Percentiles rank a stretch among this genome's conserved stretches.
Evolutionary conservation across 2,113 vertebrate genomes (phyloP).

Genomic region (Forbesichthys agassizii): DNA sequence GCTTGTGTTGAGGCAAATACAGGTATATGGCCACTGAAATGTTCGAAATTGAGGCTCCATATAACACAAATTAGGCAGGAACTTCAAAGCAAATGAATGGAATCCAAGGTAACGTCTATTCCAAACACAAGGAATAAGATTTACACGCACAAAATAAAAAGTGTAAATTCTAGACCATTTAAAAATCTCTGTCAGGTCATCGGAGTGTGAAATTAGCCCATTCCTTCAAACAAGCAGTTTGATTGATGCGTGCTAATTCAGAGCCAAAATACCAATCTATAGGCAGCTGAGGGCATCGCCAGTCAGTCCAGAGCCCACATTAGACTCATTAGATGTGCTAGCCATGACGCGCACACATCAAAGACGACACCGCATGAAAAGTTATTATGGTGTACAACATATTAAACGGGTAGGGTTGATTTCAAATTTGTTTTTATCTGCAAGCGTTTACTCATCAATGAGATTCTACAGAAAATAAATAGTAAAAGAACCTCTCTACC

Average conservation of each 20-base stretch:
- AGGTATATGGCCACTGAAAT: background rate
- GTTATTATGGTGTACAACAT: too few species aligned
- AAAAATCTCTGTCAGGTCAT: conserved; percentile 57
- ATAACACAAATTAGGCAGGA: too few species aligned
- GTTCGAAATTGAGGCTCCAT: background rate
- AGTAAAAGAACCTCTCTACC: too few species aligned
- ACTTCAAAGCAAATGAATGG: too few species aligned
- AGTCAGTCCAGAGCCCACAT: conserved; percentile 13
- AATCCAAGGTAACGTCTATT: background rate
- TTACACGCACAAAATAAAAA: conserved; percentile 6
- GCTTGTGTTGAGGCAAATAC: background rate
- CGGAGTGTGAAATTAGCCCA: conserved; percentile 73
- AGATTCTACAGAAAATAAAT: too few species aligned
- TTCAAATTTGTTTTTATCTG: too few species aligned
- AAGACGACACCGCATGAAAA: too few species aligned
- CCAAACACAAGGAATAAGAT: background rate
- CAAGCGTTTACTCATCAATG: too few species aligned
- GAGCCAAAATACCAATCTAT: conserved; percentile 55
- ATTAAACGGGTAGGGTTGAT: too few species aligned
- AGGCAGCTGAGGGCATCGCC: conserved; percentile 43
- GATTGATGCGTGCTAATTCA: conserved; percentile 34
- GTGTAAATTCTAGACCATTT: conserved; percentile 56
- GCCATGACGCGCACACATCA: too few species aligned
- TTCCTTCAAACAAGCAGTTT: conserved; percentile 60
- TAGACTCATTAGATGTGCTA: background rate